Base-by-base conservation (phyloP, 2,888 invertebrate species). In the Ormyrus pomaceus region DNA sequence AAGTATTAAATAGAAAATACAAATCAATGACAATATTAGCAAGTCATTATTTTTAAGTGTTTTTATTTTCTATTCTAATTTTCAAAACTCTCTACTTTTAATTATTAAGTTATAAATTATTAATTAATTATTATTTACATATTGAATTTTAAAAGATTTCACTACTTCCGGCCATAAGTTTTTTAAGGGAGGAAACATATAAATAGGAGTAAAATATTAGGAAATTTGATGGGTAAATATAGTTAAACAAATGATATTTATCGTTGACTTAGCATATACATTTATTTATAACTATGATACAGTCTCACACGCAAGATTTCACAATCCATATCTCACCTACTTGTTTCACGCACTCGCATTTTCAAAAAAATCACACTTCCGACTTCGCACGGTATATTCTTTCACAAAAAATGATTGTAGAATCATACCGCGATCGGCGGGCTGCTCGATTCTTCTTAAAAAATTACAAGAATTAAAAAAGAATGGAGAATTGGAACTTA, bases 211-310 rank as follows among this genome's bases (percentile, higher is more conserved):
- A 45, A 68, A 7, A 34, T 34, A 34, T 34, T 34, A 34, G 34
- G 34, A 34, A 34, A 34, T 34, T 34, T 34, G 3, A 34, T 34
- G 4, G 34, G 34, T 34, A 34, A 34, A 4, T 34, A 34, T 34
- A 34, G 4, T 34, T 34, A 4, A 34, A 34, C 34, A 56, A 58
- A 2, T 9, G 9, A 46, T 46, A 53, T 74, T 34, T 75, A 66
- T 77, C 56, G 79, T 82, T 82, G 85, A 85, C 88, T 88, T 88
- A 88, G 87, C 85, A 85, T 88, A 85, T 88, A 89, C 87, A 88
- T 89, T 89, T 89, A 89, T 89, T 89, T 88, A 87, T 89, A 89
- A 87, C 85, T 89, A 88, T 87, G 84, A 87, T 89, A 89, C 88
- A 89, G 86, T 88, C 88, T 88, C 87, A 86, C 88, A 88, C 87